Evolutionary conservation across 2,797 vertebrate genomes (phyloP), one percentile per base, ranked within the genome.

Genomic region (Stomatorhinus walkeri): DNA sequence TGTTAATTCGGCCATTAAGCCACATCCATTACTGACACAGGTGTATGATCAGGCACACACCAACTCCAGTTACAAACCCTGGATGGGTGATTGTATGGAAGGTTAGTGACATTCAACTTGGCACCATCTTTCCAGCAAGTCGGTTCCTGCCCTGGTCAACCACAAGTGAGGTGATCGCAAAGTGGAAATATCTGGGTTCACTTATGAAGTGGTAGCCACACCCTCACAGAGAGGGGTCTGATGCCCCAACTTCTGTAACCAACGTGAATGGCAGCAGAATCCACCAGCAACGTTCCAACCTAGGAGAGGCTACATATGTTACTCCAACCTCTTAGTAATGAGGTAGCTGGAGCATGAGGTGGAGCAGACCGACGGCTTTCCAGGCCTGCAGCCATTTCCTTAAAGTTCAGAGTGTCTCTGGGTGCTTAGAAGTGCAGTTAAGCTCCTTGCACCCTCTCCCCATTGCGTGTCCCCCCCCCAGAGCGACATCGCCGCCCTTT

Each of bases 401-500:
- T 79, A 48, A 32, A 8, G 72, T 56, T 83, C n/a, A 5, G 1
- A 46, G 72, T 46, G 6, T 3, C 76, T 61, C 79, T 40, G 14
- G 12, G 68, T 54, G 76, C 54, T 81, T 49, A 1, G 2, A 19
- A 91, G 9, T 79, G 48, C 56, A 81, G 14, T 22, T 89, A 19
- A 16, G 28, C 40, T 10, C 36, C 61, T 28, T 3, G 24, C 19
- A 56, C 1, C 88, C 16, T 59, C 19, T 87, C 24, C 1, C 87
- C 64, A 2, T 32, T 61, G 9, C 22, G 32, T 28, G 51, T 48
- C 64, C 52, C 10, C 40, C 72, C 76, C 89, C 28, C 91, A 96
- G 96, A 96, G 95, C 91, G 96, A 96, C 90, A 95, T 96, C 12
- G 95, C 93, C 88, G 92, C 94, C 0, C 91, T 97, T 93, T 97